Base-by-base conservation (phyloP, 2,113 vertebrate species). In the Tenrec ecaudatus region DNA sequence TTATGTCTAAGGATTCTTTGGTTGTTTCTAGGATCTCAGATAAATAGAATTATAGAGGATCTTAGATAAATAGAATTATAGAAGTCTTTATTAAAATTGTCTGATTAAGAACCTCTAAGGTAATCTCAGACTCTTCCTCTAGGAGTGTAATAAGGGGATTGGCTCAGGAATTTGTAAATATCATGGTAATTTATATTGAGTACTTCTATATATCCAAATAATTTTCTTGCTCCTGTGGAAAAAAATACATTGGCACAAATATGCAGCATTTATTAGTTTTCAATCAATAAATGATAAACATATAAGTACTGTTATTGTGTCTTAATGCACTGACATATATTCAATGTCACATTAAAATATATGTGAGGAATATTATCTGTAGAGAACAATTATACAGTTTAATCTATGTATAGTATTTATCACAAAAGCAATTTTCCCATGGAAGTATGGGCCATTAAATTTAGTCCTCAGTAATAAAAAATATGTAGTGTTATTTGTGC, bases 401-500 rank as follows among this genome's bases (percentile, higher is more conserved):
- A 86, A 85, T 25, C 62, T 73, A 64, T 33, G 1, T 93, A 31
- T 5, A 25, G 23, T 25, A 66, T 95, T 97, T 95, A 93, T 95
- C 69, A 86, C 90, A 97, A 96, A 96, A 58, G 83, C 96, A 88
- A 96, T 94, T 82, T 57, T 94, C 40, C 86, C 76, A 81, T 0
- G 3, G 66, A 96, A 40, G 64, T 92, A 68, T 84, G 22, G 86
- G 86, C 92, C 60, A 53, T 97, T 96, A 93, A 95, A 82, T 93
- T 80, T n/a, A 94, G 79, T 90, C 96, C 76, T 79, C 75, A 88
- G 86, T 96, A 97, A 91, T 96, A 92, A 96, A 96, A 93, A 96
- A 96, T 97, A 95, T 94, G 58, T 53, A 53, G 47, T 77, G 58
- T 85, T 43, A 17, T 91, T 83, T 88, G 91, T 94, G 93, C 80